Evolutionary conservation across 2,113 vertebrate species (phyloP).

Genomic region (Hippocampus zosterae): DNA sequence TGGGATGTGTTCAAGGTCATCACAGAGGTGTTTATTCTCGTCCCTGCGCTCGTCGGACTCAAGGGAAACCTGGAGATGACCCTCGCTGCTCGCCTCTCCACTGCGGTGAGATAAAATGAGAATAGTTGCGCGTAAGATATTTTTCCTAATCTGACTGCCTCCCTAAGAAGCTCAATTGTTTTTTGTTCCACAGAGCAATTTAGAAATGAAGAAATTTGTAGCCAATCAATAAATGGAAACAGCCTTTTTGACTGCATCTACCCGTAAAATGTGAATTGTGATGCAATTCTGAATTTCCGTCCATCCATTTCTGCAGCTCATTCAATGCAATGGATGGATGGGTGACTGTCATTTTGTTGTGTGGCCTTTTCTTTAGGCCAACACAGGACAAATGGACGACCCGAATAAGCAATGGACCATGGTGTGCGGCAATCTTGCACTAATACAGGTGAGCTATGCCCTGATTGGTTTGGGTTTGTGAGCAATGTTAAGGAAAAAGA

Average conservation of each 20-base stretch:
- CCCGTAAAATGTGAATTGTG: neutral
- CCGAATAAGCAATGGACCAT: slow-evolving; percentile 81
- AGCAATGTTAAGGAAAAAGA: neutral
- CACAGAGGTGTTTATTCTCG: slow-evolving; percentile 88
- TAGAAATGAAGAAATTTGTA: neutral
- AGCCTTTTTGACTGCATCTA: neutral
- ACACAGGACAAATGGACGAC: slow-evolving; percentile 90
- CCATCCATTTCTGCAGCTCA: neutral
- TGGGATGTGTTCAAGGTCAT: slow-evolving; percentile 92
- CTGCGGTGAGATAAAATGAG: slow-evolving; percentile 76
- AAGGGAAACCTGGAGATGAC: slow-evolving; percentile 99
- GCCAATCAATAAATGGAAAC: neutral
- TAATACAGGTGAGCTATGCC: slow-evolving; percentile 82
- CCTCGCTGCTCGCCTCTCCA: slow-evolving; percentile 90
- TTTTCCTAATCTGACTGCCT: neutral
- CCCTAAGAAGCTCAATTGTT: neutral
- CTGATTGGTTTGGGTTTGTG: neutral
- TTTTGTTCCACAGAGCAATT: neutral
- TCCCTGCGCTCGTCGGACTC: slow-evolving; percentile 91
- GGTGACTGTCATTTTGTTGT: neutral
- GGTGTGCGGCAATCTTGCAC: slow-evolving; percentile 87
- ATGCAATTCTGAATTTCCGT: neutral
- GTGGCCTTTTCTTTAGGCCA: slow-evolving; percentile 73
- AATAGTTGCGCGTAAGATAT: neutral
- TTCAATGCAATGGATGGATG: neutral